phyloP scores from a whole-genome alignment of 92 coral and sea anemone species.

The Actinostola sp. region DNA sequence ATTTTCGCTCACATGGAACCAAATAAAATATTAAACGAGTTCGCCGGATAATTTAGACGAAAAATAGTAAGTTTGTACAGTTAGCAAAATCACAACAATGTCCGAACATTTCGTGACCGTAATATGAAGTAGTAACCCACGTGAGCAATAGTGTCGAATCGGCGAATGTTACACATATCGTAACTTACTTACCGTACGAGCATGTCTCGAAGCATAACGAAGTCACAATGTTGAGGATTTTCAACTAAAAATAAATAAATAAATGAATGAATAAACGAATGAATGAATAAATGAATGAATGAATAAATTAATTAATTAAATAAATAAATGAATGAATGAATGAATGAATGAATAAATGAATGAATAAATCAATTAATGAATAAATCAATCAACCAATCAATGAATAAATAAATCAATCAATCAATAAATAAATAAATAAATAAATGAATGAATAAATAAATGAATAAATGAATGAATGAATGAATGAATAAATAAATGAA shows the following conservation, averaged over 20 bases:
- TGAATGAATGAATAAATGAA: not conserved
- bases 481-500: too few species aligned
- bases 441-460: too few species aligned
- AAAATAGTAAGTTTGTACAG: too few species aligned
- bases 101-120: not conserved
- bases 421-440: not conserved
- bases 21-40: too few species aligned
- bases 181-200: conserved; percentile 72
- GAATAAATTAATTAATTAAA: not conserved
- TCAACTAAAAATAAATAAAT: conserved; percentile 58
- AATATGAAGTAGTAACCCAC: not conserved
- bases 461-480: too few species aligned
- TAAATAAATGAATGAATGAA: not conserved
- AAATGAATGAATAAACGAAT: not conserved
- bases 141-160: not conserved
- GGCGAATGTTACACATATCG: too few species aligned
- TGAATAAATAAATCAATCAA: not conserved
- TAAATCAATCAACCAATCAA: not conserved
- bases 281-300: not conserved
- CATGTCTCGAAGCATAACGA: conserved; percentile 92
- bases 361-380: not conserved
- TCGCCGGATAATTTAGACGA: too few species aligned
- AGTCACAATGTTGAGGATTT: conserved; percentile 97
- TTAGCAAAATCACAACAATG: too few species aligned
- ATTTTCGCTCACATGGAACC: too few species aligned